phyloP scores from a whole-genome alignment of 2,113 vertebrate species.

The Tetrax tetrax region DNA sequence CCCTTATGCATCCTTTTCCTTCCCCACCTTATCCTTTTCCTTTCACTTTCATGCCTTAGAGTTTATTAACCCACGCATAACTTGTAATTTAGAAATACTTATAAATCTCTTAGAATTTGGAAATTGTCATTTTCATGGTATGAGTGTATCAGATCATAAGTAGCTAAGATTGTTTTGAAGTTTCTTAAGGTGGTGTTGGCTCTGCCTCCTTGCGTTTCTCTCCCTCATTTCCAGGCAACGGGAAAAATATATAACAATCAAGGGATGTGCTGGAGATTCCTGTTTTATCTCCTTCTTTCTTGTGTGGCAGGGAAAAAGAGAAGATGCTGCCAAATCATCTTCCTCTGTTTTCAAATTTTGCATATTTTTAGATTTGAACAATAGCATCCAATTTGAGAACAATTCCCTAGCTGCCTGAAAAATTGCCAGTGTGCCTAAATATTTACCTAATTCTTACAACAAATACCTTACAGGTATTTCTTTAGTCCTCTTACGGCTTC shows the following conservation, averaged over 20 bases:
- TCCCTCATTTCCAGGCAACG: neutral
- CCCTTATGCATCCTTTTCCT: neutral
- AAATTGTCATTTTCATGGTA: neutral
- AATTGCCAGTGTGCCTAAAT: neutral
- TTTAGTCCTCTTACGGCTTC: neutral
- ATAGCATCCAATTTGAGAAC: neutral
- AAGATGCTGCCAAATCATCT: neutral
- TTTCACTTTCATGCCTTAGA: neutral
- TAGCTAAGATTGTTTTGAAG: neutral
- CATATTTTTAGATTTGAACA: slow-evolving; percentile 15
- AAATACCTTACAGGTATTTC: neutral
- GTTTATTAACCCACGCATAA: neutral
- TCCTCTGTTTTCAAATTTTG: neutral
- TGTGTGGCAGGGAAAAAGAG: neutral
- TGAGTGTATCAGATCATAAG: neutral
- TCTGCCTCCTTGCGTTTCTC: neutral
- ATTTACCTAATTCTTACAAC: neutral
- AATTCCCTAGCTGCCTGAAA: neutral
- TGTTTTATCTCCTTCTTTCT: neutral
- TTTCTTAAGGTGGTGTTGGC: neutral
- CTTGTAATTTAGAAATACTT: neutral
- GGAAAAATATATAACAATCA: neutral
- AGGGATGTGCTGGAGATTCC: neutral
- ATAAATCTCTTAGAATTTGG: neutral
- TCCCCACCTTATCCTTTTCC: neutral